Conservation (phyloP, 2,797 vertebrate species). For the Sebastes trivittatus region DNA sequence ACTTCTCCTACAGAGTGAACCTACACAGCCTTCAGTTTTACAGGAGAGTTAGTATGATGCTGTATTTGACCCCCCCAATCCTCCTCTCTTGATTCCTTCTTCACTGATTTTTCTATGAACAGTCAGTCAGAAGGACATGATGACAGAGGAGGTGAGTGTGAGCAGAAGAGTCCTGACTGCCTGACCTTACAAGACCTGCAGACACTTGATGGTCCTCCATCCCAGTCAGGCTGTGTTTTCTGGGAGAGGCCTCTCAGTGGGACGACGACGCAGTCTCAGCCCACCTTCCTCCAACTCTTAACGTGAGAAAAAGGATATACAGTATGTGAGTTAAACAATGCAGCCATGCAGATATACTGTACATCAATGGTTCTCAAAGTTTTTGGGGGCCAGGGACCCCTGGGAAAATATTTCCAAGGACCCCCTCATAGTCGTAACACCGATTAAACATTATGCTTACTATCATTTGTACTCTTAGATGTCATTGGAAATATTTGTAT, state of each 20-base stretch:
- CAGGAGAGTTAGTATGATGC: background rate
- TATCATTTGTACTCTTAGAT: too few relatives aligned
- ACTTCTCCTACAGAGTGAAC: background rate
- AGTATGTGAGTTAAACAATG: background rate
- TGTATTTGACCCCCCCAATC: background rate
- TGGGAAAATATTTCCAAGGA: too few relatives aligned
- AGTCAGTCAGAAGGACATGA: conserved; percentile 48
- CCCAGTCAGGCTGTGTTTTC: conserved; percentile 40
- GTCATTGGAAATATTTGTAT: too few relatives aligned
- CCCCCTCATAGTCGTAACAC: too few relatives aligned
- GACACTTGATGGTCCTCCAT: conserved; percentile 49
- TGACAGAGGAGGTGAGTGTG: conserved; percentile 33
- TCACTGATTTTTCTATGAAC: background rate
- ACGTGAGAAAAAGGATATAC: conserved; percentile 39
- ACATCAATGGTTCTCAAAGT: background rate
- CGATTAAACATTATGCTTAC: too few relatives aligned
- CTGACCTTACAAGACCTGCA: conserved; percentile 74
- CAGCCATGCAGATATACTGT: background rate
- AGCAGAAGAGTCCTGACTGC: conserved; percentile 44
- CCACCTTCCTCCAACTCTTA: conserved; percentile 19
- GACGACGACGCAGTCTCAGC: background rate
- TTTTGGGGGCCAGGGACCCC: too few relatives aligned
- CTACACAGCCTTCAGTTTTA: background rate
- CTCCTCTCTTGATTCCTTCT: background rate
- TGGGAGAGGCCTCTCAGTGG: conserved; percentile 52